Percentiles rank a stretch among this genome's conserved stretches.
These are phyloP conservation scores for Dusona sp. DNA, from an alignment of 2,888 invertebrate species.

Conservation along the genomic window DNA sequence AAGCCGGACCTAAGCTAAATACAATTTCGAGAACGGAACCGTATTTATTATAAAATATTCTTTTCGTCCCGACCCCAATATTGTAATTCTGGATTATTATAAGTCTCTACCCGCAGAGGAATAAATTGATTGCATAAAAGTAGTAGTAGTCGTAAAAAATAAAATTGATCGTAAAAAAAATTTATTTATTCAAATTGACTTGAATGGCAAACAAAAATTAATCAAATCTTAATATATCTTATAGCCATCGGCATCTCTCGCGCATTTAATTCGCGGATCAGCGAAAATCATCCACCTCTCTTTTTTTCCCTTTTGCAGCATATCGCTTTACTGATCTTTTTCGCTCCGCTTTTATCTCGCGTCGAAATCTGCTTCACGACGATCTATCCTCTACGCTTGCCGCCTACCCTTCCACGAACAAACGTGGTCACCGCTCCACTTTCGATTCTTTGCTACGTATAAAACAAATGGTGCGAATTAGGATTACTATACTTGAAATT, in stretches of 20 bases:
- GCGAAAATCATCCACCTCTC: conserved; percentile 36
- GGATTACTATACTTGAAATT: neutral
- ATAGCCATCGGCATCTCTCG: conserved; percentile 44
- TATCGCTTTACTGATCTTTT: conserved; percentile 53
- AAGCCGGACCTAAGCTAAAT: neutral
- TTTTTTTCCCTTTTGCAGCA: conserved; percentile 19
- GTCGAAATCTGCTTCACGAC: conserved; percentile 77
- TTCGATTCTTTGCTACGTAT: conserved; percentile 43
- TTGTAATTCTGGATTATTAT: conserved; percentile 3
- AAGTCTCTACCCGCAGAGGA: neutral
- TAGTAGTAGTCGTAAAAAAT: neutral
- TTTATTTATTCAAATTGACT: conserved; percentile 34
- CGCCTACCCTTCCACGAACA: conserved; percentile 74
- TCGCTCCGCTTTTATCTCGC: conserved; percentile 74
- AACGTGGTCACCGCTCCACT: conserved; percentile 65
- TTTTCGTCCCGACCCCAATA: neutral
- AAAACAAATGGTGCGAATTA: conserved; percentile 25
- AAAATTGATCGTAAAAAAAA: conserved; percentile 6
- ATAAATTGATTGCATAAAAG: neutral
- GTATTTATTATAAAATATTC: neutral
- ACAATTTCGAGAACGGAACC: neutral
- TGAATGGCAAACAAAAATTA: conserved; percentile 27
- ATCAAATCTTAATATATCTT: conserved; percentile 44
- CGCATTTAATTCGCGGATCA: conserved; percentile 66
- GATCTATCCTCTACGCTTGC: conserved; percentile 55